A percentile compares a stretch with the other conserved stretches of the same genome.
These are phyloP conservation scores for Pemphigus obesinymphae DNA, from an alignment of 1,140 invertebrate genomes.

Conservation along the genomic window DNA sequence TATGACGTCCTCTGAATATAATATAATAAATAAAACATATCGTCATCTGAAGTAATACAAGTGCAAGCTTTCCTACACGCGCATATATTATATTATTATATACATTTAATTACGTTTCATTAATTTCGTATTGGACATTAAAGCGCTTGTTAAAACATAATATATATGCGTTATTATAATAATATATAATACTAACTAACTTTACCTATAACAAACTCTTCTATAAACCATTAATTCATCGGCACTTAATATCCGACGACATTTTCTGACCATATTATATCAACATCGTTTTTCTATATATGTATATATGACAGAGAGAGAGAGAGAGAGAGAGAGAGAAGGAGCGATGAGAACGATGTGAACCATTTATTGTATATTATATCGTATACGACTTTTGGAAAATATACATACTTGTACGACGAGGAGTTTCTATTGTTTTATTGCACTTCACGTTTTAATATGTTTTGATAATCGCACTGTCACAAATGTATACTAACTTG, in stretches of 20 bases:
- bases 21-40: too few species aligned
- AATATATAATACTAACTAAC: conserved; percentile 18
- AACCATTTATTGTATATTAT: not conserved
- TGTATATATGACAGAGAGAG: not conserved
- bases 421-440: not conserved
- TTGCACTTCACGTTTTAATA: not conserved
- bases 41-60: too few species aligned
- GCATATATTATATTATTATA: too few species aligned
- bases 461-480: not conserved
- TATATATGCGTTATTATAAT: not conserved
- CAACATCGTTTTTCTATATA: not conserved
- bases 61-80: too few species aligned
- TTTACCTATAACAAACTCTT: not conserved
- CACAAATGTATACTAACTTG: too few species aligned
- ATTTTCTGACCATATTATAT: not conserved
- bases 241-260: conserved; percentile 4
- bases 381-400: not conserved
- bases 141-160: conserved; percentile 11
- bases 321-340: not conserved
- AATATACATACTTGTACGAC: not conserved
- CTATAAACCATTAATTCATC: not conserved
- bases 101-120: too few species aligned
- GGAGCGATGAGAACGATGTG: not conserved
- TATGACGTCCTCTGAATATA: too few species aligned
- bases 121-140: not conserved